Evolutionary conservation across 1,140 invertebrate genomes (phyloP), one percentile per base, ranked within the genome.

Genomic region (Hypothenemus hampei): DNA sequence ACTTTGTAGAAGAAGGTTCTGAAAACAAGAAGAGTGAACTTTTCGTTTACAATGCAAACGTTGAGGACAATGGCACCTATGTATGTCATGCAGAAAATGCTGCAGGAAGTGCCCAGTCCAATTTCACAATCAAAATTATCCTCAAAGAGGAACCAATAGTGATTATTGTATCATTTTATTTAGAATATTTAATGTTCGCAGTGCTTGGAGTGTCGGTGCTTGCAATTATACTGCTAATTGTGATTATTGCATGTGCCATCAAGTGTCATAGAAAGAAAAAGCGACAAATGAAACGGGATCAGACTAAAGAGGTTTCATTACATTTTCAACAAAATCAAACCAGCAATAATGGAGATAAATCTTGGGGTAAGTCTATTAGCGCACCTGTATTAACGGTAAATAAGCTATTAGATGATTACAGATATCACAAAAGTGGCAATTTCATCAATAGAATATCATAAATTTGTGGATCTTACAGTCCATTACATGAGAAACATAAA

Each of bases 71-170:
- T 60, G 89, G 89, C 3, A 87, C 83, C 3, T 92, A 88, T 65
- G 79, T 82, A 0, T 93, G 89, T 65, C 72, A 84, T 1, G 89
- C 89, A 0, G 85, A 89, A 62, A 93, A 93, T 65, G 79, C 83
- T 4, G 90, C 89, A 0, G 90, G 90, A 11, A 79, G 74, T 44
- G 76, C 81, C 0, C 79, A 81, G 48, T 81, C 84, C 2, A 91
- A 91, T 65, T 87, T 88, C 49, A 89, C 88, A 0, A 77, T 93
- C 20, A 75, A 80, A 50, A 79, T 89, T 15, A 76, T 87, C 19
- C 76, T 85, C 18, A 85, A 85, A 67, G 82, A 85, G 63, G 83
- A 85, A 47, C 80, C 82, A 4, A 76, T 83, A 13, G 77, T 82
- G 3, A 78, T 81, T 24, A 77, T 81, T 36, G 78, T 82, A 2